phyloP scores from a whole-genome alignment of 2,888 invertebrate genomes.

The Caenorhabditis virilis region DNA sequence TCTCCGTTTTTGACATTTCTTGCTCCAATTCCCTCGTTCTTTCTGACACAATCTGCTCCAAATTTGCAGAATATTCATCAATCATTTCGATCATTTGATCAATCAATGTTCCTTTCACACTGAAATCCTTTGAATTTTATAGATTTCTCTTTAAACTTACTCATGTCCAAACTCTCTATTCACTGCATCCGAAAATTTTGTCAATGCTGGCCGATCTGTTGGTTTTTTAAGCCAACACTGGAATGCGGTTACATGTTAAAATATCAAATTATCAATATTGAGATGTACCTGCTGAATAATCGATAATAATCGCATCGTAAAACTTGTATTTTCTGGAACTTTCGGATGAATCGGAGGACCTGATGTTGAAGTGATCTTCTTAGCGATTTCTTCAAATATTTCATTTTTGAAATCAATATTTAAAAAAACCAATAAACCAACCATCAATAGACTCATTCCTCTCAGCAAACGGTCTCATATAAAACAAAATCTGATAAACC shows the following conservation, averaged over 20 bases:
- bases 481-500: slow-evolving; percentile 51
- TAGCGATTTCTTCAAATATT: slow-evolving; percentile 2
- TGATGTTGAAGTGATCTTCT: slow-evolving; percentile 8
- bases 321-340: slow-evolving; percentile 34
- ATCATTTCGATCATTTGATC: slow-evolving; percentile 58
- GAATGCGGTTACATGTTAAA: background rate
- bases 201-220: slow-evolving; percentile 37
- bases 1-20: slow-evolving; percentile 40
- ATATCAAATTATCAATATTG: background rate
- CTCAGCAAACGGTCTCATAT: slow-evolving; percentile 46
- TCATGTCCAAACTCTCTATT: slow-evolving; percentile 50
- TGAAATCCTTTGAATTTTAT: slow-evolving; percentile 7
- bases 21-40: slow-evolving; percentile 46
- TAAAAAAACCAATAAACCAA: no score
- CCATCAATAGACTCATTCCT: slow-evolving; percentile 32
- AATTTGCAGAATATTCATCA: slow-evolving; percentile 53
- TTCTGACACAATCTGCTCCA: slow-evolving; percentile 52
- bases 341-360: slow-evolving; percentile 28
- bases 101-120: slow-evolving; percentile 49
- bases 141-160: slow-evolving; percentile 14
- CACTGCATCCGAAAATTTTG: slow-evolving; percentile 48
- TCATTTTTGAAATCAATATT: background rate
- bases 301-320: slow-evolving; percentile 44
- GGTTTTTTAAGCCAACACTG: slow-evolving; percentile 44
- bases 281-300: slow-evolving; percentile 42